phyloP scores from a whole-genome alignment of 2,113 vertebrate genomes.

The Heterotis niloticus region DNA sequence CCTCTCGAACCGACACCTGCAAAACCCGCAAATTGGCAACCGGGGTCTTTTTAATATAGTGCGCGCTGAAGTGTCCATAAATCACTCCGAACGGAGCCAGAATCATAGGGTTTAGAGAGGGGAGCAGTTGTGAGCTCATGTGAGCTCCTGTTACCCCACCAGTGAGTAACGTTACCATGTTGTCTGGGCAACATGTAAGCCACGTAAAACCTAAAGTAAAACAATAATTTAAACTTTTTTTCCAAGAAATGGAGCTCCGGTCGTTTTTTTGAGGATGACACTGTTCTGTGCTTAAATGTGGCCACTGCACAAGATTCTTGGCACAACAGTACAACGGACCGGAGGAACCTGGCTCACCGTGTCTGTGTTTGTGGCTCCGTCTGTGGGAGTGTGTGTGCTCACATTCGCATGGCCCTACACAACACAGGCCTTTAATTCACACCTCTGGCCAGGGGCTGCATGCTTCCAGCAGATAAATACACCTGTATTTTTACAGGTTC shows the following conservation, averaged over 20 bases:
- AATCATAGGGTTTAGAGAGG: slow-evolving; percentile 38
- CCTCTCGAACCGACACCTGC: slow-evolving; percentile 57
- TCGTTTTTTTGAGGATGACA: too few species aligned
- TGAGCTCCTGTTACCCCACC: background rate
- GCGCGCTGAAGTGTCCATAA: slow-evolving; percentile 54
- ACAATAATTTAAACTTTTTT: too few species aligned
- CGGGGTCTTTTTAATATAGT: slow-evolving; percentile 57
- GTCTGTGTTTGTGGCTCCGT: background rate
- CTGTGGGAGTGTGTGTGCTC: background rate
- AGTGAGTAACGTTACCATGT: background rate
- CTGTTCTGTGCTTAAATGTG: background rate
- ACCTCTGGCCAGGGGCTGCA: background rate
- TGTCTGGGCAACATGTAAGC: background rate
- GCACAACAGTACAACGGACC: background rate
- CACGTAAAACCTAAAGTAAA: too few species aligned
- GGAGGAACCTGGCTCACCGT: background rate
- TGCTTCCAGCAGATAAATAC: slow-evolving; percentile 54
- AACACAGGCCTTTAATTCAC: background rate
- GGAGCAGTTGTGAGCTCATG: slow-evolving; percentile 23
- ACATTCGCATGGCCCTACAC: background rate
- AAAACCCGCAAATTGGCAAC: slow-evolving; percentile 60
- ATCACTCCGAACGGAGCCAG: slow-evolving; percentile 54
- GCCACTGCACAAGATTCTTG: background rate
- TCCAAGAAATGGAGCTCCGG: too few species aligned
- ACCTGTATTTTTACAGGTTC: slow-evolving; percentile 57